phyloP scores from a whole-genome alignment of 1,140 invertebrate species.

The Hylyphantes graminicola region DNA sequence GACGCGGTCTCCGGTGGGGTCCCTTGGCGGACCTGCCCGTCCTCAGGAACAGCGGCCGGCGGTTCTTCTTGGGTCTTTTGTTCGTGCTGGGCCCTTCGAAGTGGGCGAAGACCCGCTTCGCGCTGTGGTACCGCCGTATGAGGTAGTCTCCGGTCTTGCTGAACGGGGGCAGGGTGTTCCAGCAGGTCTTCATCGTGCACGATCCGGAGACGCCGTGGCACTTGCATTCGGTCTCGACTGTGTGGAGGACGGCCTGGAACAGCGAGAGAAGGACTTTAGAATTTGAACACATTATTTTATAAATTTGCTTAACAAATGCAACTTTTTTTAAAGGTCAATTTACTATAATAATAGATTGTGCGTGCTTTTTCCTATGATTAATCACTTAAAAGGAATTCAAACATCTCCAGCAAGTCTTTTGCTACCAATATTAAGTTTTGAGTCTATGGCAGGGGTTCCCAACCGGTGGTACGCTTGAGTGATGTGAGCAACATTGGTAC shows the following conservation, averaged over 20 bases:
- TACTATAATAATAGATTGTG: background rate
- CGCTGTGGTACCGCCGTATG: conserved; percentile 68
- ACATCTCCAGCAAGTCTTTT: too few relatives aligned
- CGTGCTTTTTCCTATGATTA: background rate
- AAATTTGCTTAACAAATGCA: background rate
- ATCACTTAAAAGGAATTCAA: background rate
- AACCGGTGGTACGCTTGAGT: too few relatives aligned
- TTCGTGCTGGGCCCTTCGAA: conserved; percentile 7
- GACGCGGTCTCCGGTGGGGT: conserved; percentile 72
- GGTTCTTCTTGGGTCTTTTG: background rate
- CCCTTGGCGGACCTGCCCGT: conserved; percentile 36
- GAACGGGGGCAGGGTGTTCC: conserved; percentile 82
- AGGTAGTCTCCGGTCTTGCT: conserved; percentile 66
- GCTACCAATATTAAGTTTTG: too few relatives aligned
- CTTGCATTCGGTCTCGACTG: conserved; percentile 92
- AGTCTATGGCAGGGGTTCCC: too few relatives aligned
- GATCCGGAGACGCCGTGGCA: conserved; percentile 97
- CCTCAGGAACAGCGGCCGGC: conserved; percentile 39
- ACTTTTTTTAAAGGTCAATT: background rate
- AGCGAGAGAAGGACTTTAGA: background rate
- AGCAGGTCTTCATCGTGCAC: conserved; percentile 92
- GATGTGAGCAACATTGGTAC: too few relatives aligned
- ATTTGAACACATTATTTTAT: background rate
- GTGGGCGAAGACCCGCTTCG: conserved; percentile 63
- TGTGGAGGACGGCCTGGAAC: conserved; percentile 79